A percentile compares a stretch with the other conserved stretches of the same genome.
Evolutionary conservation across 2,113 vertebrate species (phyloP).

Genomic region (Eulemur macaco): DNA sequence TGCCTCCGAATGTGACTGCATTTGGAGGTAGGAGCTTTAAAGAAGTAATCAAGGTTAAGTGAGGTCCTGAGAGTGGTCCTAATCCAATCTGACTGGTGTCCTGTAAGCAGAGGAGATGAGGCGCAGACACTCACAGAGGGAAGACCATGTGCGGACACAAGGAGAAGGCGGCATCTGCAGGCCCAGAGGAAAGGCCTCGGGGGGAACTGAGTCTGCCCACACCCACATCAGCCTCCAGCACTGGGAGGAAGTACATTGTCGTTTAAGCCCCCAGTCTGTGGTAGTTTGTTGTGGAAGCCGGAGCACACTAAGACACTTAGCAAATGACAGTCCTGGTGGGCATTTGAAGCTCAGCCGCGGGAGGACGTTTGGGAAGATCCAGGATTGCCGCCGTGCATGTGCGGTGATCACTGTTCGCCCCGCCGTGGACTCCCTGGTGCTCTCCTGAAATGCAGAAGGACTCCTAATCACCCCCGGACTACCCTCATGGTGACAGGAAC

Average conservation of each 20-base stretch:
- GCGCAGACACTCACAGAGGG: background rate
- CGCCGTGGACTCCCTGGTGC: too few relatives aligned
- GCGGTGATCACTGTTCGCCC: background rate
- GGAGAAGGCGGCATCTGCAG: background rate
- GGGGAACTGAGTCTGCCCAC: background rate
- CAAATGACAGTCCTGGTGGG: background rate
- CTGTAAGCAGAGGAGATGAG: background rate
- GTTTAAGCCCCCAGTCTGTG: background rate
- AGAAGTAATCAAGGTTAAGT: background rate
- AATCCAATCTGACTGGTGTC: background rate
- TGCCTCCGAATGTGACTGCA: background rate
- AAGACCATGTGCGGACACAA: background rate
- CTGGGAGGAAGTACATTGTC: background rate
- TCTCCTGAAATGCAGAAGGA: background rate
- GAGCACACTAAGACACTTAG: background rate
- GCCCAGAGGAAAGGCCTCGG: background rate
- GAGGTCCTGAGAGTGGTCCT: background rate
- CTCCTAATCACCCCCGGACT: background rate
- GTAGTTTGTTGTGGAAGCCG: background rate
- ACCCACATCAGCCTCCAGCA: background rate
- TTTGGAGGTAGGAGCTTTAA: background rate
- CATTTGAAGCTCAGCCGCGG: background rate
- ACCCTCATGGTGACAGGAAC: background rate
- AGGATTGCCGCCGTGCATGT: fast-evolving
- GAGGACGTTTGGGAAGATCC: background rate